Conservation (phyloP, 1,140 invertebrate species). For the Ooceraea biroi region DNA sequence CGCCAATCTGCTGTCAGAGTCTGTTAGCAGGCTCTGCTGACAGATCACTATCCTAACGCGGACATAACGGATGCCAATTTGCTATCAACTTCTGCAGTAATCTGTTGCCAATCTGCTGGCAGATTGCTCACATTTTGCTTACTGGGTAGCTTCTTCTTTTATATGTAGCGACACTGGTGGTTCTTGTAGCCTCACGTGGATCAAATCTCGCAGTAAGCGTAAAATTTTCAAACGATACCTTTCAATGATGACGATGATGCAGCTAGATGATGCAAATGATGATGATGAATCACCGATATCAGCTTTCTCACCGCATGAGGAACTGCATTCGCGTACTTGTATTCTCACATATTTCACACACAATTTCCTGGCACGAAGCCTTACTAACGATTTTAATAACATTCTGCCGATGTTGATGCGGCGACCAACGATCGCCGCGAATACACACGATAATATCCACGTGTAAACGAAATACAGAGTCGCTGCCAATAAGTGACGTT, state of each 20-base stretch:
- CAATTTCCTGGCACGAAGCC: conserved; percentile 49
- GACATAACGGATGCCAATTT: too few species aligned
- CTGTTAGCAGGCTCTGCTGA: too few species aligned
- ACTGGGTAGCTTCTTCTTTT: too few species aligned
- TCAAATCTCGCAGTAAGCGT: conserved; percentile 24
- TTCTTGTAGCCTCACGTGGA: neutral
- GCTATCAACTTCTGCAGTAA: too few species aligned
- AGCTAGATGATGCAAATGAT: neutral
- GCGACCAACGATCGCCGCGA: conserved; percentile 47
- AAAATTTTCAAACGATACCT: conserved; percentile 13
- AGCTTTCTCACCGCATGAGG: neutral
- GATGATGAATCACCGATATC: neutral
- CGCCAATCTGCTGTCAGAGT: too few species aligned
- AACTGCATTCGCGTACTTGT: conserved; percentile 36
- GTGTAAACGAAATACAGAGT: conserved; percentile 31
- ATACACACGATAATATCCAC: conserved; percentile 14
- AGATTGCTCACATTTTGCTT: too few species aligned
- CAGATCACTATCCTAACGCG: too few species aligned
- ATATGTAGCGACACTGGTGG: neutral
- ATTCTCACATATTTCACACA: conserved; percentile 42
- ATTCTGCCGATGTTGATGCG: conserved; percentile 41
- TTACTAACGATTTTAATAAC: conserved; percentile 46
- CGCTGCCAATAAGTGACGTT: conserved; percentile 51
- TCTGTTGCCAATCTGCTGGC: too few species aligned
- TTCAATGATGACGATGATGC: conserved; percentile 15